Evolutionary conservation across 2,888 invertebrate species (phyloP), one percentile per base, ranked within the genome.

Genomic region (Emesis russula): DNA sequence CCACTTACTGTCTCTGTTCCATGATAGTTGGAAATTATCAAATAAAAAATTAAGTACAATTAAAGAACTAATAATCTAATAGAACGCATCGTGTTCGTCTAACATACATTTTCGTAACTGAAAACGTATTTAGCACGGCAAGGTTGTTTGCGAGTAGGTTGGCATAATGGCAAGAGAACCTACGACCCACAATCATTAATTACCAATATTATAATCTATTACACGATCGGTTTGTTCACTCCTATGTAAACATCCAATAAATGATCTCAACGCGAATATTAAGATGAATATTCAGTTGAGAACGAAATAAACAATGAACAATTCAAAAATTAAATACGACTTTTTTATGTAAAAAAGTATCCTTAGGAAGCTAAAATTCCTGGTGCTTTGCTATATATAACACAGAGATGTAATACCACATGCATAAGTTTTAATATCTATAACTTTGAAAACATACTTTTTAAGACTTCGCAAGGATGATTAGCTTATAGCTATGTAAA

Each of bases 111-210:
- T 81, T 74, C 41, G 41, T 73, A 73, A 81, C 70, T 70, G 70
- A 81, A 81, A 81, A 81, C 73, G 25, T 81, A 81, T 81, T 81
- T 81, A 81, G 81, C 73, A 58, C 81, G 73, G 73, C 63, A 81
- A 81, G 81, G 73, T 81, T 81, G 58, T 63, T 70, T 13, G 58
- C 41, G 73, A 74, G 81, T 78, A 80, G 73, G 85, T 83, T 83
- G 73, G 77, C 44, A 73, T 74, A 86, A 81, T 83, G 83, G 81
- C 78, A 81, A 84, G 85, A 85, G 79, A 86, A 58, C 83, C 53
- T 70, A 81, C 81, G 58, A 58, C 41, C 33, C 36, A 70, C 83
- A 53, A 78, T 81, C 73, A 81, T 81, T 81, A 68, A 66, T 70
- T 70, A 70, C 33, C 36, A 68, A 73, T 84, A 58, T 81, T 66